Base-by-base conservation (phyloP, 2,888 invertebrate species). In the Trissolcus japonicus region DNA sequence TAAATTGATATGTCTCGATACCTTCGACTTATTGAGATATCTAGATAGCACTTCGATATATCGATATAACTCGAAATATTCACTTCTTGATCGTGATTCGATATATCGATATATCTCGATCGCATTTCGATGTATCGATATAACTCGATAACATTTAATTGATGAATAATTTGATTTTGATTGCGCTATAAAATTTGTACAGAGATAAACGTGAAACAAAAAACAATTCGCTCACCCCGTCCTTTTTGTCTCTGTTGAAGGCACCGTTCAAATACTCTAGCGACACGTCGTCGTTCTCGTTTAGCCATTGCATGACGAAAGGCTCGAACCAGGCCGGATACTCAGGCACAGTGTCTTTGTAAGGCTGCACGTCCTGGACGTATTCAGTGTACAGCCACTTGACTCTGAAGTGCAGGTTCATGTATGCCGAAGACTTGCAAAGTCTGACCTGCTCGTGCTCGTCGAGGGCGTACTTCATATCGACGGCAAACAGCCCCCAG, bases 231-330 rank as follows among this genome's bases (percentile, higher is more conserved):
- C 92, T 91, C 90, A 97, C 97, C 91, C 95, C 95, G 89, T 97
- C 97, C 90, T 96, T 95, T 90, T 96, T 96, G 91, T 99, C 99
- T 89, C 98, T 94, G 89, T 96, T 97, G 90, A 99, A 99, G 83
- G 99, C 99, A 90, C 98, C 98, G 88, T 99, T 96, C 80, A 99
- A 94, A 90, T 99, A 99, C 90, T 99, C 99, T 86, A 99, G 92
- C 0, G 98, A 99, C 0, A 99, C 98, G 84, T 99, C 99, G 87
- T 99, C 99, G 89, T 99, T 99, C 89, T 99, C 99, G 87, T 99
- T 99, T 48, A 99, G 92, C 99, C 99, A 99, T 89, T 99, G 99
- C 99, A 99, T 99, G 51, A 99, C 99, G 90, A 99, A 99, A n/a
- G 99, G 98, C 89, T 99, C 99, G 89, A 99, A 99, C 99, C 99